These are phyloP conservation scores for Cyclophora punctaria DNA, from an alignment of 2,888 invertebrate genomes.

Conservation along the genomic window DNA sequence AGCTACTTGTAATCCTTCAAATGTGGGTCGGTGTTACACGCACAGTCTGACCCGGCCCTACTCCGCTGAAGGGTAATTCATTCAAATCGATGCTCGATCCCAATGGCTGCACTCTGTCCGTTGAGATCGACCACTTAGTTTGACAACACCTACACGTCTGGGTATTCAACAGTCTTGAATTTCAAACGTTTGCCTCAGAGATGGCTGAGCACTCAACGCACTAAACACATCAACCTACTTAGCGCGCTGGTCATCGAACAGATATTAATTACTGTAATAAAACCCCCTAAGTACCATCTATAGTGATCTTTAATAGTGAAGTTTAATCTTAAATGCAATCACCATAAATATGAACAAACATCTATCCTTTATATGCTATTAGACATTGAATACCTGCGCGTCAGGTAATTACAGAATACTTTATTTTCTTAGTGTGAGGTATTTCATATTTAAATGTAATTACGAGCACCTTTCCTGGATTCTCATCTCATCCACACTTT, in stretches of 20 bases:
- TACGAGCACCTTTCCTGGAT: background rate
- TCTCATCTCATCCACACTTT: background rate
- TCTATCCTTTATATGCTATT: too few species aligned
- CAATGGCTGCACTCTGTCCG: conserved; percentile 22
- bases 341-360: too few species aligned
- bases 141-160: background rate
- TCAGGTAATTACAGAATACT: too few species aligned
- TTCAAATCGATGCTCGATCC: conserved; percentile 47
- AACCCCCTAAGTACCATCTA: too few species aligned
- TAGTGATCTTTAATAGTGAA: too few species aligned
- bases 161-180: background rate
- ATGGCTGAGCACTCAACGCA: too few species aligned
- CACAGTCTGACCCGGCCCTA: conserved; percentile 61
- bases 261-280: too few species aligned
- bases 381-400: too few species aligned
- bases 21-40: conserved; percentile 71
- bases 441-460: background rate
- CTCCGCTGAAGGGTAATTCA: conserved; percentile 57
- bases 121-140: background rate
- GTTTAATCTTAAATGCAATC: too few species aligned
- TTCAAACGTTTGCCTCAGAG: background rate
- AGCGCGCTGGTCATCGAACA: too few species aligned
- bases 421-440: background rate
- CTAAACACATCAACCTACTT: too few species aligned
- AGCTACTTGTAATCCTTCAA: conserved; percentile 73